phyloP scores from a whole-genome alignment of 2,797 vertebrate genomes.

The Malacoraja senta region DNA sequence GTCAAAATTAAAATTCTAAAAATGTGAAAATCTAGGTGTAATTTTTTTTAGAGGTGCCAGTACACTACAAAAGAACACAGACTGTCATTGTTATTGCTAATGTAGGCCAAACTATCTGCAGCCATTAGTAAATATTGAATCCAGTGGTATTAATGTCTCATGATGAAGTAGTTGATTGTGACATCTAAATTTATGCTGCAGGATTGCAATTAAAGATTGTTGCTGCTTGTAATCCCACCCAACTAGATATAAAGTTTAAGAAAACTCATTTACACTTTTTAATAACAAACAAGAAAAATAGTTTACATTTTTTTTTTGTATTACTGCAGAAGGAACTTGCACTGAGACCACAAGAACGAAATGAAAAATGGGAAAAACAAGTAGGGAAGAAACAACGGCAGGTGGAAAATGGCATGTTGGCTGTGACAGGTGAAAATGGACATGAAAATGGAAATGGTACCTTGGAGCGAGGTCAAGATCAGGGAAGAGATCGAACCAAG shows the following conservation, averaged over 20 bases:
- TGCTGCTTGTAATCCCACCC: not conserved
- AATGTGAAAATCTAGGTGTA: too few species aligned
- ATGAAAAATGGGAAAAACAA: slow-evolving; percentile 72
- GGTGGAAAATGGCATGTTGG: slow-evolving; percentile 70
- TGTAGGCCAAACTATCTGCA: not conserved
- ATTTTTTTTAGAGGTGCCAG: too few species aligned
- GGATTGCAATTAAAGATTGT: not conserved
- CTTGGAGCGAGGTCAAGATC: slow-evolving; percentile 71
- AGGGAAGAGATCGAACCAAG: slow-evolving; percentile 76
- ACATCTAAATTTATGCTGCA: not conserved
- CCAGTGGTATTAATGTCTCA: not conserved
- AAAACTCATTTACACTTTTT: too few species aligned
- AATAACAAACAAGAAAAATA: not conserved
- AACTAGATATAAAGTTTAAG: not conserved
- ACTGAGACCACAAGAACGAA: slow-evolving; percentile 78
- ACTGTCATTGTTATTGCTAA: not conserved
- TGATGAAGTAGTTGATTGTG: not conserved
- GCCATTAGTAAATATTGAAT: not conserved
- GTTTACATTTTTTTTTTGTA: too few species aligned
- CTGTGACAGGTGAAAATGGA: slow-evolving; percentile 76
- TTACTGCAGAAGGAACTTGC: slow-evolving; percentile 73
- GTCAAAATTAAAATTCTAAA: too few species aligned
- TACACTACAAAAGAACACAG: too few species aligned
- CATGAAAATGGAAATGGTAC: slow-evolving; percentile 69
- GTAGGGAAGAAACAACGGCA: slow-evolving; percentile 72